phyloP scores from a whole-genome alignment of 2,797 vertebrate species.

The Crenuchus spilurus region DNA sequence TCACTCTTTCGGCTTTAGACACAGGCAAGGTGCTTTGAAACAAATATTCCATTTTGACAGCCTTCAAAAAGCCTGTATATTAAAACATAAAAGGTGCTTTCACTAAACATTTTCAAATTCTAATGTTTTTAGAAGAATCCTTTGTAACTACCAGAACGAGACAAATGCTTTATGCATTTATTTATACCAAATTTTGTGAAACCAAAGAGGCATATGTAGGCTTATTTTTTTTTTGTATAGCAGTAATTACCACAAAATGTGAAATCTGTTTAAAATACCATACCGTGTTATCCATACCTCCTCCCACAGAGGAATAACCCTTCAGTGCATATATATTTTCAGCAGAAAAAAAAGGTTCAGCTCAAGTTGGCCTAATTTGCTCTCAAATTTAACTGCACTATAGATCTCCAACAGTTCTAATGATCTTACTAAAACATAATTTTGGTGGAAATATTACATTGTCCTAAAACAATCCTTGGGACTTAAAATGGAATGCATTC shows the following conservation, averaged over 20 bases:
- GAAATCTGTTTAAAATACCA: not conserved
- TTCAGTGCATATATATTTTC: not conserved
- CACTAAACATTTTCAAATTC: too few species aligned
- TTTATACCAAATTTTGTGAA: too few species aligned
- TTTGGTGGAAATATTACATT: not conserved
- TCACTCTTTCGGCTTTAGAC: slow-evolving; percentile 24
- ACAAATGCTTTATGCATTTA: too few species aligned
- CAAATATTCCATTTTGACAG: not conserved
- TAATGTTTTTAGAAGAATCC: too few species aligned
- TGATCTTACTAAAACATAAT: not conserved
- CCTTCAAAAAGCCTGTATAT: not conserved
- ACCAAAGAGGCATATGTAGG: too few species aligned
- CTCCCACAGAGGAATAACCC: not conserved
- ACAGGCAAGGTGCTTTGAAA: slow-evolving; percentile 9
- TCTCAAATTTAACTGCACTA: not conserved
- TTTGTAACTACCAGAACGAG: too few species aligned
- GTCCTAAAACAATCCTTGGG: not conserved
- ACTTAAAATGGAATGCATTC: slow-evolving; percentile 31
- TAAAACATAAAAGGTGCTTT: not conserved
- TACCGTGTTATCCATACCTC: too few species aligned
- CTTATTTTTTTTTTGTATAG: too few species aligned
- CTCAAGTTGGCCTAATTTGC: not conserved
- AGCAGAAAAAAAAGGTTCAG: not conserved
- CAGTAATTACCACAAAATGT: too few species aligned
- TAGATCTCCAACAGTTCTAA: not conserved